Conservation (phyloP, 2,113 vertebrate genomes). For the Phoenicopterus ruber region DNA sequence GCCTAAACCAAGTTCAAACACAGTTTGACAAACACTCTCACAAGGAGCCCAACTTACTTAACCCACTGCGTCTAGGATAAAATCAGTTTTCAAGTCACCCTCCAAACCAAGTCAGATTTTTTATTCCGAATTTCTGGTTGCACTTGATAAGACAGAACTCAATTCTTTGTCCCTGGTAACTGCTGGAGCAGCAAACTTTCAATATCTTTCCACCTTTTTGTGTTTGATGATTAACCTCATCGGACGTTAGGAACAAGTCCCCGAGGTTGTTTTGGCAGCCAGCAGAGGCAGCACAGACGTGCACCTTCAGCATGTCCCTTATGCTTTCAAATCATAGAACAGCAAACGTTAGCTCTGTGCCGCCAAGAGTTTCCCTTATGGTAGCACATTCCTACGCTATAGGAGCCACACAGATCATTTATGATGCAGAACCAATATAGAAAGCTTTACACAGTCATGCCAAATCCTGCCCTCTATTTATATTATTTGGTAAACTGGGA, state of each 20-base stretch:
- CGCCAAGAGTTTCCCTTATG: background rate
- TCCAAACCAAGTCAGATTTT: background rate
- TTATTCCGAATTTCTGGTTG: too few relatives aligned
- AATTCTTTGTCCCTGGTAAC: background rate
- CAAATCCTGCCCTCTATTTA: background rate
- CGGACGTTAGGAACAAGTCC: background rate
- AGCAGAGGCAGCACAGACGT: background rate
- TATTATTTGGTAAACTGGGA: background rate
- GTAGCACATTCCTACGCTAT: background rate
- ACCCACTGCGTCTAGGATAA: background rate
- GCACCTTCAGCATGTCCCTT: background rate
- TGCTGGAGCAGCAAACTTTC: background rate
- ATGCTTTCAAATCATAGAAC: accelerated
- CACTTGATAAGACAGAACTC: too few relatives aligned
- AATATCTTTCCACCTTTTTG: background rate
- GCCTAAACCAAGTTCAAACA: background rate
- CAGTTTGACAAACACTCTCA: background rate
- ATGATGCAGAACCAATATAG: background rate
- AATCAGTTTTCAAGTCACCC: background rate
- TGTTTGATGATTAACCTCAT: background rate
- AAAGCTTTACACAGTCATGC: background rate
- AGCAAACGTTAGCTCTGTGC: background rate
- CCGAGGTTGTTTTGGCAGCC: background rate
- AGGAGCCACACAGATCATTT: background rate
- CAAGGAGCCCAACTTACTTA: background rate